phyloP scores from a whole-genome alignment of 2,888 invertebrate genomes.

The Cybosia mesomella region DNA sequence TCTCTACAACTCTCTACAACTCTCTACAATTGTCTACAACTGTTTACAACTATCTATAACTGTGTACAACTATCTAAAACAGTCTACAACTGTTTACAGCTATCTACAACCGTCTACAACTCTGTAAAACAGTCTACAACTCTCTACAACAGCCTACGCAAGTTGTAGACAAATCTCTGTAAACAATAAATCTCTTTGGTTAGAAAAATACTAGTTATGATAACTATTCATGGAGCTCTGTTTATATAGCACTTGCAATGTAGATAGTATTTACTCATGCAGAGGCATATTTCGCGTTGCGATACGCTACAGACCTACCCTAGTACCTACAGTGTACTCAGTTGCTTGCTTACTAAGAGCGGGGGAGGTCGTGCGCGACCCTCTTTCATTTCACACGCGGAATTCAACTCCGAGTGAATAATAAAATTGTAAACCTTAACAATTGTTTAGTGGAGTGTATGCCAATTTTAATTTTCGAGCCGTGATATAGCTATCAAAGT shows the following conservation, averaged over 20 bases:
- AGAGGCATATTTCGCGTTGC: conserved; percentile 34
- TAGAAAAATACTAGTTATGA: not conserved
- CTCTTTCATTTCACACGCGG: conserved; percentile 28
- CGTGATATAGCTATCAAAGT: not conserved
- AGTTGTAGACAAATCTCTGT: not conserved
- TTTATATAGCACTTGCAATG: conserved; percentile 22
- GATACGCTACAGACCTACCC: conserved; percentile 15
- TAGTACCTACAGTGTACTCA: conserved; percentile 24
- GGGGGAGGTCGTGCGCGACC: conserved; percentile 36
- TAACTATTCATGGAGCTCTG: conserved; percentile 22
- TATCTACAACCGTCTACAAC: too few relatives aligned
- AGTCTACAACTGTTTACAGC: too few relatives aligned
- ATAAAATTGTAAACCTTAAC: conserved; percentile 22
- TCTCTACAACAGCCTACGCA: not conserved
- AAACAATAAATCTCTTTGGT: not conserved
- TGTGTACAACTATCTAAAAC: too few relatives aligned
- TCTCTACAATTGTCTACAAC: too few relatives aligned
- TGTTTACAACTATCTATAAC: too few relatives aligned
- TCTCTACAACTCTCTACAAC: too few relatives aligned
- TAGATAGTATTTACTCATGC: conserved; percentile 32
- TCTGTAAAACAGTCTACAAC: not conserved
- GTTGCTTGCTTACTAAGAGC: conserved; percentile 30
- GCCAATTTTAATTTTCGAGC: conserved; percentile 19
- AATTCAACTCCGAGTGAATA: conserved; percentile 21
- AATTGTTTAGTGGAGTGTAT: conserved; percentile 27